A percentile compares a stretch with the other conserved stretches of the same genome.
phyloP scores from a whole-genome alignment of 35 echinoderm and acorn worm genomes.

The Heliocidaris tuberculata region DNA sequence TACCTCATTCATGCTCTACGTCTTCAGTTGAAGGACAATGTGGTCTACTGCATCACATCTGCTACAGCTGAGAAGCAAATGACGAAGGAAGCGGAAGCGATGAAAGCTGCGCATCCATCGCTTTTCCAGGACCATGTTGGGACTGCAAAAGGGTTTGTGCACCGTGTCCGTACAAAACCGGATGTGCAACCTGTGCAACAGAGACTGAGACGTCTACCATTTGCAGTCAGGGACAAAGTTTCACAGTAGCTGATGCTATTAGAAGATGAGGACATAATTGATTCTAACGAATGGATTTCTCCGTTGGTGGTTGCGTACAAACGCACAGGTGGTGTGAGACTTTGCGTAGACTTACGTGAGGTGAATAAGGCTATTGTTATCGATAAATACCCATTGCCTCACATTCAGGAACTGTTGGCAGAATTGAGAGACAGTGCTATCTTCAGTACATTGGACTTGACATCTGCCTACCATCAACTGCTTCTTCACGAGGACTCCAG shows the following conservation, averaged over 20 bases:
- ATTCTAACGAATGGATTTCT: conserved; percentile 72
- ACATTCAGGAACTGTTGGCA: conserved; percentile 38
- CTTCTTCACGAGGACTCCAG: no score
- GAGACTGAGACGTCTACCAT: conserved; percentile 50
- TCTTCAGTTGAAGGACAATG: no score
- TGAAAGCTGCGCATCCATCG: neutral
- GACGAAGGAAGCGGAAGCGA: no score
- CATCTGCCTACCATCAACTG: conserved; percentile 55
- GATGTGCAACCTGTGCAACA: conserved; percentile 56
- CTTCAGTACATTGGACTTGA: conserved; percentile 50
- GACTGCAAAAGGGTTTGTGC: conserved; percentile 22
- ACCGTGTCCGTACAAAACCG: conserved; percentile 48
- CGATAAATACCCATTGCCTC: conserved; percentile 62
- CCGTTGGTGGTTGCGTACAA: conserved; percentile 59
- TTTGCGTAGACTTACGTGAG: conserved; percentile 30
- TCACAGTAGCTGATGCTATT: conserved; percentile 36
- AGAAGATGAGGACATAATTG: conserved; percentile 56
- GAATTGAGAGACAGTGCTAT: conserved; percentile 8
- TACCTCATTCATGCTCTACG: no score
- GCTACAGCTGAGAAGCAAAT: no score
- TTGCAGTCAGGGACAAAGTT: conserved; percentile 54
- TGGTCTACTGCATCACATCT: no score
- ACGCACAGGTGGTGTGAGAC: conserved; percentile 12
- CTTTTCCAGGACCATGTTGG: conserved; percentile 24
- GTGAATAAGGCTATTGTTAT: neutral